phyloP scores from a whole-genome alignment of 1,140 invertebrate genomes.

The Pectinophora gossypiella region DNA sequence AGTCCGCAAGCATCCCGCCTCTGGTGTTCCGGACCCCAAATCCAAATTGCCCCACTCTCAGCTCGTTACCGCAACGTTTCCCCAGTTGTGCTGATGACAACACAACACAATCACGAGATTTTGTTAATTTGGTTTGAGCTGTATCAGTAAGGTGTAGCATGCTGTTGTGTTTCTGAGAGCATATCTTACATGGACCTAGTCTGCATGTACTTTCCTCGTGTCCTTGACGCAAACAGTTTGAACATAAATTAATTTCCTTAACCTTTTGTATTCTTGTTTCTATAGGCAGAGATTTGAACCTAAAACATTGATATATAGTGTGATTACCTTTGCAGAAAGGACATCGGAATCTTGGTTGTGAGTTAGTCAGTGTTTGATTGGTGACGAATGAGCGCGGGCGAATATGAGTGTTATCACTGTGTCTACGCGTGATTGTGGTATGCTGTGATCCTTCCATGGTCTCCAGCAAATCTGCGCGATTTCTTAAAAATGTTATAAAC shows the following conservation, averaged over 20 bases:
- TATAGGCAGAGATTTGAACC: conserved; percentile 4
- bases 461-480: conserved; percentile 1
- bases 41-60: no score
- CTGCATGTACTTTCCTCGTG: conserved; percentile 4
- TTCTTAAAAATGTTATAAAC: conserved; percentile 1
- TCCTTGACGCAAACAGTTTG: conserved; percentile 9
- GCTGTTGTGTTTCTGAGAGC: conserved; percentile 1
- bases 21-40: no score
- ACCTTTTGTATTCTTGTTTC: neutral
- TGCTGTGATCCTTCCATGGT: conserved; percentile 4
- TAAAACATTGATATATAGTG: conserved; percentile 8
- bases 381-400: no score
- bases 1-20: no score
- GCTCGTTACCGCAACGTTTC: no score
- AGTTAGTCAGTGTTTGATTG: no score
- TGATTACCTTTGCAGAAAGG: conserved; percentile 8
- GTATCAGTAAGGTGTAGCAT: conserved; percentile 1
- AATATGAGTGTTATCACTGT: neutral
- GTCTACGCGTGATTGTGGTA: neutral
- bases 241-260: neutral
- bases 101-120: no score
- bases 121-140: neutral
- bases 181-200: neutral
- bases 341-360: conserved; percentile 4
- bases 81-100: no score